Evolutionary conservation across 1,140 invertebrate species (phyloP).

Genomic region (Muscidifurax raptorellus): DNA sequence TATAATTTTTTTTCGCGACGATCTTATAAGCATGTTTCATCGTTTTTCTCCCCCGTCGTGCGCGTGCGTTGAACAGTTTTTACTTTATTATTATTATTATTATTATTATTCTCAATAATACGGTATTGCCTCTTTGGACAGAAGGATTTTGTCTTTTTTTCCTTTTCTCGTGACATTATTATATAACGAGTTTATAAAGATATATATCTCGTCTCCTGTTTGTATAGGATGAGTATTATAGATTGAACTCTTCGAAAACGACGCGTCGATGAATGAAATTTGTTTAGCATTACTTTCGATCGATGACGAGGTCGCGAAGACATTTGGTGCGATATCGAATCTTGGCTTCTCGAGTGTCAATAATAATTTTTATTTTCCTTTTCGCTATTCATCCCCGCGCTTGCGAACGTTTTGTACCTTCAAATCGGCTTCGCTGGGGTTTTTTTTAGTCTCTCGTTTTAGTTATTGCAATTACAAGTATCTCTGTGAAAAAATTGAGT

Average conservation of each 20-base stretch:
- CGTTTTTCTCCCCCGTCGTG: background rate
- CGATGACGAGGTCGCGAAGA: conserved; percentile 43
- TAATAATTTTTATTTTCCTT: conserved; percentile 11
- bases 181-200: background rate
- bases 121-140: background rate
- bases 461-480: background rate
- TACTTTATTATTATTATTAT: background rate
- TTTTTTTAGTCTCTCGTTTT: background rate
- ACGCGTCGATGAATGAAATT: conserved; percentile 15
- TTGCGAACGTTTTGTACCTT: background rate
- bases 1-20: background rate
- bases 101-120: background rate
- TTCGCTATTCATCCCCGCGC: background rate
- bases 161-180: background rate
- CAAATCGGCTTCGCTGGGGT: background rate
- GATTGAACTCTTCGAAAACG: background rate
- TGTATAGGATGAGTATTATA: background rate
- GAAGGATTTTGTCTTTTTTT: background rate
- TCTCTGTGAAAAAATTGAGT: background rate
- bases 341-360: conserved; percentile 10
- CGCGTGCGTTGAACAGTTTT: background rate
- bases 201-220: too few species aligned
- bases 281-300: conserved; percentile 39
- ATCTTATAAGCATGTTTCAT: background rate
- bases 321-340: conserved; percentile 25